Percentiles rank a stretch among this genome's conserved stretches.
phyloP scores from a whole-genome alignment of 2,113 vertebrate genomes.

The Amblyopsis rosae region DNA sequence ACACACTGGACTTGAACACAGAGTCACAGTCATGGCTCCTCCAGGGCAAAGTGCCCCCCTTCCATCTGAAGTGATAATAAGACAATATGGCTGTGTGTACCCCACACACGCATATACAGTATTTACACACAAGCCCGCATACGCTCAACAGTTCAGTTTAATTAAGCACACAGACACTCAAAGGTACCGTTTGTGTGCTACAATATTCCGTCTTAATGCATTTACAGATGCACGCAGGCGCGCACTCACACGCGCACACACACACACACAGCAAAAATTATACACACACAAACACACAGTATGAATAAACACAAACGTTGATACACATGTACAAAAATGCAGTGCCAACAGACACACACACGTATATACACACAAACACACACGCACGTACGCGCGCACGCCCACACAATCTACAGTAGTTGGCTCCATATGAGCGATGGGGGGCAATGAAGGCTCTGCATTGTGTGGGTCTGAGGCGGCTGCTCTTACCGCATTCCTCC shows the following conservation, averaged over 20 bases:
- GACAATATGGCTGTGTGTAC: conserved; percentile 31
- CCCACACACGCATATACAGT: conserved; percentile 12
- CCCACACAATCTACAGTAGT: conserved; percentile 15
- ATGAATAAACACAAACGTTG: neutral
- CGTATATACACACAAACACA: conserved; percentile 4
- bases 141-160: neutral
- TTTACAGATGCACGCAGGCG: neutral
- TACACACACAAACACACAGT: neutral
- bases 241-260: neutral
- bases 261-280: neutral
- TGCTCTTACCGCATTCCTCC: conserved; percentile 29
- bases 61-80: conserved; percentile 54
- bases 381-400: conserved; percentile 10
- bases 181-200: too few species aligned
- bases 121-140: neutral
- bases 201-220: too few species aligned
- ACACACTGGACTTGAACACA: conserved; percentile 38
- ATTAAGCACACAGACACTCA: too few species aligned
- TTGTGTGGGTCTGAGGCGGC: conserved; percentile 1
- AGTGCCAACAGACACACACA: neutral
- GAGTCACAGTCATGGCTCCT: conserved; percentile 51
- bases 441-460: conserved; percentile 11
- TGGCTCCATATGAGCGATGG: conserved; percentile 31
- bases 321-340: neutral
- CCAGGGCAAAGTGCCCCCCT: conserved; percentile 54